Base-by-base conservation (phyloP, 1,140 invertebrate genomes). In the Diplogasteroides magnus region DNA sequence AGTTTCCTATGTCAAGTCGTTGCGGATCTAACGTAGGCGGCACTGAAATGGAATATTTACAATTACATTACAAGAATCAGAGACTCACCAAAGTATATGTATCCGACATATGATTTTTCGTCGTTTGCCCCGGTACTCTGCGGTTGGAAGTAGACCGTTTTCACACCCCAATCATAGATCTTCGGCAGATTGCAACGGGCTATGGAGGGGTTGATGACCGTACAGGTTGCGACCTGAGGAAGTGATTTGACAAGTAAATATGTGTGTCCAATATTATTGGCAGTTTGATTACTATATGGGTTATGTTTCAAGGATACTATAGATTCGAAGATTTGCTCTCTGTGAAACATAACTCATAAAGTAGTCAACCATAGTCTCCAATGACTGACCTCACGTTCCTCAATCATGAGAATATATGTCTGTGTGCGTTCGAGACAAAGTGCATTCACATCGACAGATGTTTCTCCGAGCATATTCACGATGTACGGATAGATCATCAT, bases 401-500 rank as follows among this genome's bases (percentile, higher is more conserved):
- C 80, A 59, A 81, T 81, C 79, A 81, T 81, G n/a, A 81, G 76
- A 67, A 80, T 76, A 67, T 81, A 81, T 6, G 80, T 81, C 68
- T 81, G 79, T 2, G 78, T 74, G 13, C 74, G 73, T 64, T 81
- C 79, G 11, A 81, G 58, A 71, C 79, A 81, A 48, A 80, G 74
- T 2, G 77, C 79, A 64, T 81, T 81, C 37, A 81, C 71, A 65
- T 83, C 81, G 25, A 83, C 74, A 1, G 79, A 78, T 79, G 82
- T 81, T 58, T 81, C 79, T 63, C 79, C 79, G n/a, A 81, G 68
- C 79, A 83, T 81, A 74, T 81, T 81, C n/a, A 81, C 79, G 57
- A 83, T 81, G 60, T 81, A 80, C 23, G 79, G 79, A 57, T 81
- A 81, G 65, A 83, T 82, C 29, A 83, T 48, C 70, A 83, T 79